These are phyloP conservation scores for Schrankia costaestrigalis DNA, from an alignment of 2,888 invertebrate genomes.

Conservation along the genomic window DNA sequence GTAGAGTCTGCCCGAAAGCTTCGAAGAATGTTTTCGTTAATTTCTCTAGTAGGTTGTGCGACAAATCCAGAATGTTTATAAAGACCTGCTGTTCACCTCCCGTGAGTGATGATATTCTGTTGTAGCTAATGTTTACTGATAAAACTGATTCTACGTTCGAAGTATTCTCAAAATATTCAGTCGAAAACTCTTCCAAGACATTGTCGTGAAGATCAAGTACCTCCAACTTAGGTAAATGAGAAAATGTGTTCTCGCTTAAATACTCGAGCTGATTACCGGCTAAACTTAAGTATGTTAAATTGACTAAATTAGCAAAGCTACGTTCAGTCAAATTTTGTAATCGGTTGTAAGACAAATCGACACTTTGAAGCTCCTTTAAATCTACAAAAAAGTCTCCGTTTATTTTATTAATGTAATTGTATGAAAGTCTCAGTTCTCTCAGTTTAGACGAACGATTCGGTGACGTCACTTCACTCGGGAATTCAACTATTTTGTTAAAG, in stretches of 20 bases:
- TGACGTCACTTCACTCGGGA: conserved; percentile 78
- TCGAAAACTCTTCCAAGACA: conserved; percentile 81
- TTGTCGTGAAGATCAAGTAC: conserved; percentile 89
- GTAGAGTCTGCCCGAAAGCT: conserved; percentile 43
- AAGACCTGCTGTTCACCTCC: conserved; percentile 54
- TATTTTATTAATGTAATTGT: conserved; percentile 86
- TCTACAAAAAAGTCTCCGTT: conserved; percentile 84
- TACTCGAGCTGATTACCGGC: conserved; percentile 86
- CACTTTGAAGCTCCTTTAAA: conserved; percentile 83
- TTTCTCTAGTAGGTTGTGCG: conserved; percentile 81
- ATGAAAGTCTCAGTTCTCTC: conserved; percentile 88
- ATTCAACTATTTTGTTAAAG: conserved; percentile 86
- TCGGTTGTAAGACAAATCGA: conserved; percentile 87
- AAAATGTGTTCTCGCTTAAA: conserved; percentile 85
- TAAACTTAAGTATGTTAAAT: conserved; percentile 86
- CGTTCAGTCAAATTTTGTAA: conserved; percentile 82
- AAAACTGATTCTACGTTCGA: conserved; percentile 81
- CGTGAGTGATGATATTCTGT: conserved; percentile 69
- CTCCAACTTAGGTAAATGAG: conserved; percentile 84
- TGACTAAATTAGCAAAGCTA: conserved; percentile 85
- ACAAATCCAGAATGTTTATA: conserved; percentile 83
- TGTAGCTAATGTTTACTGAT: conserved; percentile 86
- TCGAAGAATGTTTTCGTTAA: conserved; percentile 82
- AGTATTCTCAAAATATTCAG: conserved; percentile 83
- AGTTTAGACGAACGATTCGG: conserved; percentile 81